These are phyloP conservation scores for Siniperca obscura DNA, from an alignment of 2,797 vertebrate species.

Conservation along the genomic window DNA sequence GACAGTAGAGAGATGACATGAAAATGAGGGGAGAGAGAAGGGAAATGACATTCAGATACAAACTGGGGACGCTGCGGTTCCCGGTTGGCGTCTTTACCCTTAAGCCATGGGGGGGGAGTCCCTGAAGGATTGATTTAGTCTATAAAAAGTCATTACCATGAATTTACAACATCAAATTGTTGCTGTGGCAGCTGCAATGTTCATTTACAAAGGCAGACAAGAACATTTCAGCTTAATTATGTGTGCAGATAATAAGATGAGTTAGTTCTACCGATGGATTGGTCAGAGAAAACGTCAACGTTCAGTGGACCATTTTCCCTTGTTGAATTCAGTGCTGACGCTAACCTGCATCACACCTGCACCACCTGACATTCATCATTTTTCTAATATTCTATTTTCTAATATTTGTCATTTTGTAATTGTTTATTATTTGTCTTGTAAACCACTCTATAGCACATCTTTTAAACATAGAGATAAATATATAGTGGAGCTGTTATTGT, in stretches of 20 bases:
- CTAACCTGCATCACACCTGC: constrained; percentile 24
- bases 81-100: not conserved
- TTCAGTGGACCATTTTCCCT: not conserved
- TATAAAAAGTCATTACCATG: not conserved
- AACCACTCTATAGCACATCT: not conserved
- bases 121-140: not conserved
- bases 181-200: not conserved
- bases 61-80: not conserved
- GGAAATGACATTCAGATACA: not conserved
- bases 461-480: not conserved
- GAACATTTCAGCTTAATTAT: not conserved
- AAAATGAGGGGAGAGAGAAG: not conserved
- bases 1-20: not conserved
- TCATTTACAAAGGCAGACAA: not conserved
- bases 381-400: constrained; percentile 12
- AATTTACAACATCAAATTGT: not conserved
- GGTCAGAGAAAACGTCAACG: constrained; percentile 39
- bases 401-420: not conserved
- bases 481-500: not conserved
- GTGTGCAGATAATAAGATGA: not conserved
- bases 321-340: not conserved
- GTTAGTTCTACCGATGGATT: not conserved
- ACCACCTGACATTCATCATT: constrained; percentile 12
- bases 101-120: no score
- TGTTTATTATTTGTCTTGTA: not conserved